Conservation (phyloP, 2,888 invertebrate genomes). For the Corbicula japonica region DNA sequence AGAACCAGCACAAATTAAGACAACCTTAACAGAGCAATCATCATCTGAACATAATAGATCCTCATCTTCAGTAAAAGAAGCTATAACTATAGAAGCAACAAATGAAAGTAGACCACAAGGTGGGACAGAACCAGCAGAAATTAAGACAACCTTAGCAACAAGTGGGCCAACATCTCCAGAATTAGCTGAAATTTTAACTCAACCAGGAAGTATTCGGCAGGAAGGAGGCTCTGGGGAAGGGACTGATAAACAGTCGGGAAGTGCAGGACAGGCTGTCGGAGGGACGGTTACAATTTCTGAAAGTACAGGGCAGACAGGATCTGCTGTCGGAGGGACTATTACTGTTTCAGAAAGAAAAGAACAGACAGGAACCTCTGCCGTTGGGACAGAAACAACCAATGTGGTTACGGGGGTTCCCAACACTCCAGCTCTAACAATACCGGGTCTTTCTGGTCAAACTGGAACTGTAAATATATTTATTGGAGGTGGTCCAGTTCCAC, state of each 20-base stretch:
- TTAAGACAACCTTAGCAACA: neutral
- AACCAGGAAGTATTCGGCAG: too few species aligned
- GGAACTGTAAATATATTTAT: conserved; percentile 1
- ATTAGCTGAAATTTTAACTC: too few species aligned
- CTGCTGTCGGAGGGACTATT: neutral
- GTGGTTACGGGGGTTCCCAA: neutral
- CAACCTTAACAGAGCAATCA: too few species aligned
- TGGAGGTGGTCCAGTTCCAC: conserved; percentile 11
- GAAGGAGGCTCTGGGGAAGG: too few species aligned
- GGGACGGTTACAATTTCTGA: neutral
- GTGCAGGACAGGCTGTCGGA: neutral
- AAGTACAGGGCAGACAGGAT: neutral
- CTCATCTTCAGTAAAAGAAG: too few species aligned
- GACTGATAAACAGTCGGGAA: neutral
- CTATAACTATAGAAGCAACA: neutral
- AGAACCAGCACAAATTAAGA: too few species aligned
- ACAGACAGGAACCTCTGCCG: neutral
- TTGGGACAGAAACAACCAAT: neutral
- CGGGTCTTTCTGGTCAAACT: neutral
- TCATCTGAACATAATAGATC: too few species aligned
- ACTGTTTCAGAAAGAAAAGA: neutral
- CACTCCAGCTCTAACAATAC: neutral
- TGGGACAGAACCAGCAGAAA: neutral
- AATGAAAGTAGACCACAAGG: neutral
- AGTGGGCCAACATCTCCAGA: neutral